These are phyloP conservation scores for Piaya cayana DNA, from an alignment of 2,113 vertebrate species.

Conservation along the genomic window DNA sequence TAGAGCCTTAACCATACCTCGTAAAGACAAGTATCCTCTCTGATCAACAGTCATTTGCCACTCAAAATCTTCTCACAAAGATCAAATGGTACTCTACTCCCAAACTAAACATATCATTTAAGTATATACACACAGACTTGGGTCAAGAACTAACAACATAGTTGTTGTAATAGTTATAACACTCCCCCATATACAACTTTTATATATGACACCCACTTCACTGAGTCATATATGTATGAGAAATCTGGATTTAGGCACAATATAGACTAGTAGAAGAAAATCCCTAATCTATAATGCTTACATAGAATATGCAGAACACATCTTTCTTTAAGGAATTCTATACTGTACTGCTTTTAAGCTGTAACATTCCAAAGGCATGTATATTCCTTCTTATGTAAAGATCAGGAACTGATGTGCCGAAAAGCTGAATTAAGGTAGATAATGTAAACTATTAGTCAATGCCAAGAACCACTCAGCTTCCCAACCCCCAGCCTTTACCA, in stretches of 20 bases:
- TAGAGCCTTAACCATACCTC: neutral
- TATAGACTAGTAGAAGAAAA: neutral
- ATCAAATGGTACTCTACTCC: neutral
- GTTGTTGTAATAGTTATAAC: neutral
- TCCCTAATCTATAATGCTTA: neutral
- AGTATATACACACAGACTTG: neutral
- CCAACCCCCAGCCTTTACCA: neutral
- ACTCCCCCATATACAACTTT: neutral
- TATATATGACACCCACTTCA: accelerated
- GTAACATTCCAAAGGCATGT: neutral
- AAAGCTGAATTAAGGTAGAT: neutral
- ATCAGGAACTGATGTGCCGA: neutral
- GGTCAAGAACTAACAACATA: neutral
- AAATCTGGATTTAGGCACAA: neutral
- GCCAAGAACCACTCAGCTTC: neutral
- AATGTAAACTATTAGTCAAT: neutral
- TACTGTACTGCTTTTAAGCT: neutral
- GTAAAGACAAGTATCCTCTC: neutral
- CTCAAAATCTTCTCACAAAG: neutral
- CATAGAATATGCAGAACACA: neutral
- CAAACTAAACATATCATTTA: neutral
- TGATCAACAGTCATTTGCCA: neutral
- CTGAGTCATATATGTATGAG: neutral
- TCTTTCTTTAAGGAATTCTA: neutral
- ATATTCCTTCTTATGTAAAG: neutral